Evolutionary conservation across 2,888 invertebrate species (phyloP), one percentile per base, ranked within the genome.

Genomic region (Idaea dimidiata): DNA sequence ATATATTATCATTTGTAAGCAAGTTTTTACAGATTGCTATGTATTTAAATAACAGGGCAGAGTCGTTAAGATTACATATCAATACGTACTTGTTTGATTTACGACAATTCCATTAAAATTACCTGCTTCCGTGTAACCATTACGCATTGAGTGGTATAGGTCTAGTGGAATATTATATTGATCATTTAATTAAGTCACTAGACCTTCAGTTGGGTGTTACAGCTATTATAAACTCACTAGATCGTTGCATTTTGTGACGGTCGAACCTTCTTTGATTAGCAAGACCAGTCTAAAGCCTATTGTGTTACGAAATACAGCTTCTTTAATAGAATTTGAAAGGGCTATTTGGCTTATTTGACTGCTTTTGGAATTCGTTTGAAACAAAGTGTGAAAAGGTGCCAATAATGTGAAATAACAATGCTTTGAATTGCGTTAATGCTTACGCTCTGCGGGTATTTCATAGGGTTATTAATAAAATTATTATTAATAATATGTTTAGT

Each of bases 121-220:
- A 32, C 59, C 0, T 16, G 61, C 61, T 66, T 66, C 63, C 66
- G 59, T 66, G 63, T 61, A 31, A 62, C 57, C 16, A 18, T 56
- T 56, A 56, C 56, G 18, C 16, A n/a, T 1, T 56, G n/a, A n/a
- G n/a, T n/a, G n/a, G n/a, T n/a, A n/a, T 17, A 17, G 56, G 10
- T 56, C 17, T 17, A 55, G 16, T 55, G 16, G 16, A 55, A 43
- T 43, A 43, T 8, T 43, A 10, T 43, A 43, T 43, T 10, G 43
- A 43, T 43, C 14, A 43, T 14, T 14, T 43, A n/a, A 43, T 43
- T 5, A 14, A 43, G 43, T 43, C 10, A 14, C 8, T 43, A 43
- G 43, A 43, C 43, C 43, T 43, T 43, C 43, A 43, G 7, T 33
- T 10, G 7, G 7, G 14, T 33, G 43, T 3, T 43, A 43, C 10